Evolutionary conservation across 2,888 invertebrate species (phyloP).

Genomic region (Siphonodentalium dalli): DNA sequence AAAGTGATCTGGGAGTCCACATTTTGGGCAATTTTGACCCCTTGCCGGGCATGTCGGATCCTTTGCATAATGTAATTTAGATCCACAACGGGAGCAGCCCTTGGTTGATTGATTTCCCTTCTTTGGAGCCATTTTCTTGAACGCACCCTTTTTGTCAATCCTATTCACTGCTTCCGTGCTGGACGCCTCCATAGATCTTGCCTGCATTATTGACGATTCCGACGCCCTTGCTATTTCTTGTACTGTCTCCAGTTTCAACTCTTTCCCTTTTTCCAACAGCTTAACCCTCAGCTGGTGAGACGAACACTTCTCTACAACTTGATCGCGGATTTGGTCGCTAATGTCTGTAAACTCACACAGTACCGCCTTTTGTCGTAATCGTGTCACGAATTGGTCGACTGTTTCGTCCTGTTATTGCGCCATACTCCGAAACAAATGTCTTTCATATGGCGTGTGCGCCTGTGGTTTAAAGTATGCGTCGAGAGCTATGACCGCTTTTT

Average conservation of each 20-base stretch:
- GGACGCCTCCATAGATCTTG: too few relatives aligned
- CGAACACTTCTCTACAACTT: constrained; percentile 30
- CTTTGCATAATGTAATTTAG: neutral
- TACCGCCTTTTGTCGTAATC: constrained; percentile 16
- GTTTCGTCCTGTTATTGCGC: constrained; percentile 16
- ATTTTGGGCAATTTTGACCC: neutral
- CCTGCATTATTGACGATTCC: too few relatives aligned
- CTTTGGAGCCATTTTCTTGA: too few relatives aligned
- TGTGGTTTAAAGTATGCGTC: constrained; percentile 13
- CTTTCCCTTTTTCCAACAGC: too few relatives aligned
- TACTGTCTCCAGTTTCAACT: too few relatives aligned
- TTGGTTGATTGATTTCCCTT: too few relatives aligned
- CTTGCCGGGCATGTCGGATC: too few relatives aligned
- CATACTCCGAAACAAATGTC: constrained; percentile 19
- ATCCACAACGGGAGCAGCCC: constrained; percentile 1
- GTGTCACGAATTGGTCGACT: constrained; percentile 22
- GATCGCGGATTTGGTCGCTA: constrained; percentile 24
- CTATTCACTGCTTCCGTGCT: too few relatives aligned
- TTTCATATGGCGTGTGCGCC: constrained; percentile 20
- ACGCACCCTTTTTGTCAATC: too few relatives aligned
- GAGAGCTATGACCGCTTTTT: constrained; percentile 10
- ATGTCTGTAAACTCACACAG: constrained; percentile 24
- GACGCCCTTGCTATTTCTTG: too few relatives aligned
- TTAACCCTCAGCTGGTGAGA: too few relatives aligned
- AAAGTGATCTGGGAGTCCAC: neutral